Percentiles rank a stretch among this genome's conserved stretches.
Evolutionary conservation across 2,888 invertebrate genomes (phyloP).

Genomic region (Amitus sp.): DNA sequence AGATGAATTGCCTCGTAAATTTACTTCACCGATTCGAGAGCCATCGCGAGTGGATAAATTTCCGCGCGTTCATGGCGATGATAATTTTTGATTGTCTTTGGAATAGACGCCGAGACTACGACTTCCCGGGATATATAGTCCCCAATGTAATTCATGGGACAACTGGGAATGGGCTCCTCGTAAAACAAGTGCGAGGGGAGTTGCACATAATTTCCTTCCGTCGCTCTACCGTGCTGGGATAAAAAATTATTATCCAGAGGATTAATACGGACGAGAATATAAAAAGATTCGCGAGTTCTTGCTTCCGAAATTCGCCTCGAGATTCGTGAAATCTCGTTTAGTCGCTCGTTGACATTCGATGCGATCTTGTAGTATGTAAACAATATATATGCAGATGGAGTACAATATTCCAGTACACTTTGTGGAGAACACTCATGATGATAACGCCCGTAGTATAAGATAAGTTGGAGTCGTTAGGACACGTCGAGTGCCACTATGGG

Average conservation of each 20-base stretch:
- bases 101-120: not conserved
- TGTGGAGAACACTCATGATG: constrained; percentile 18
- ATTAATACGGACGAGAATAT: constrained; percentile 12
- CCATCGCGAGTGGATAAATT: not conserved
- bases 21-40: too few relatives aligned
- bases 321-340: too few relatives aligned
- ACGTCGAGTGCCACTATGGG: constrained; percentile 28
- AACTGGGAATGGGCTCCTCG: constrained; percentile 21
- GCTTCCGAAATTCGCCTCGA: too few relatives aligned
- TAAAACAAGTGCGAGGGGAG: constrained; percentile 19
- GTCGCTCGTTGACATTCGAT: not conserved
- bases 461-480: constrained; percentile 31
- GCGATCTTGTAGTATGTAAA: not conserved
- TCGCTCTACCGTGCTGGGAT: constrained; percentile 10
- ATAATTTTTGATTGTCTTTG: constrained; percentile 2
- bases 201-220: constrained; percentile 21
- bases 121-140: constrained; percentile 6
- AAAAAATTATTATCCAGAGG: constrained; percentile 11
- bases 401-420: constrained; percentile 8
- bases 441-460: constrained; percentile 28
- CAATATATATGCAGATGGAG: constrained; percentile 17
- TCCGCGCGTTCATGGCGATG: not conserved
- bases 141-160: constrained; percentile 26
- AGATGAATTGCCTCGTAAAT: not conserved
- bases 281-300: constrained; percentile 7